Evolutionary conservation across 2,797 vertebrate genomes (phyloP).

Genomic region (Crocodylus rhombifer): DNA sequence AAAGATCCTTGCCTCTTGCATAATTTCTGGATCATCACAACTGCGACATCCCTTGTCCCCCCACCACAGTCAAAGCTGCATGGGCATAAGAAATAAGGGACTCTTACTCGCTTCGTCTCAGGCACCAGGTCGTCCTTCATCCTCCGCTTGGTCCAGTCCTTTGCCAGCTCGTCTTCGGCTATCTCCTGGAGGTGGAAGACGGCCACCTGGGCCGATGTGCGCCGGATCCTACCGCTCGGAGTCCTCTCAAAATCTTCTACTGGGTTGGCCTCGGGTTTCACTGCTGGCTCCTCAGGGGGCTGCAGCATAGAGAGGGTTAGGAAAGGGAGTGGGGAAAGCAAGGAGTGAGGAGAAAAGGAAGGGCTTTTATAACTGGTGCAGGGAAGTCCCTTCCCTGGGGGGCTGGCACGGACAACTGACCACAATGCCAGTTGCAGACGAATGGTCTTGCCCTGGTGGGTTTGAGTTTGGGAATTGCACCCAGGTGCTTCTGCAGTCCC

Average conservation of each 20-base stretch:
- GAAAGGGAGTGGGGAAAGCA: background rate
- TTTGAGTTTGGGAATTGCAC: background rate
- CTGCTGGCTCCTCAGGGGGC: slow-evolving; percentile 75
- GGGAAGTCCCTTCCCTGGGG: background rate
- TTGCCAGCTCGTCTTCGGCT: slow-evolving; percentile 93
- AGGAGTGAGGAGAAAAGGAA: rapidly evolving
- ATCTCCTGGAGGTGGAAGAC: slow-evolving; percentile 99
- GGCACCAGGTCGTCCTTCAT: slow-evolving; percentile 98
- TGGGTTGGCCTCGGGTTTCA: slow-evolving; percentile 70
- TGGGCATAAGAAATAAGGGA: background rate
- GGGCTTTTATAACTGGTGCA: rapidly evolving
- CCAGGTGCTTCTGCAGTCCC: too few relatives aligned
- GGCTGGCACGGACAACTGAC: background rate
- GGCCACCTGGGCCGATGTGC: slow-evolving; percentile 94
- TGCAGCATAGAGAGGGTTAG: slow-evolving; percentile 37
- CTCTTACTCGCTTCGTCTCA: slow-evolving; percentile 93
- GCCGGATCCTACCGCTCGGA: slow-evolving; percentile 94
- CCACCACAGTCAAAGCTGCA: too few relatives aligned
- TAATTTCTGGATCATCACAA: too few relatives aligned
- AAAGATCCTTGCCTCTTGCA: too few relatives aligned
- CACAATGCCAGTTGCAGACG: background rate
- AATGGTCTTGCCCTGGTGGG: background rate
- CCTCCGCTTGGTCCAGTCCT: slow-evolving; percentile 94
- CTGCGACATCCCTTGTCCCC: too few relatives aligned
- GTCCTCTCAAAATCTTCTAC: slow-evolving; percentile 92